Evolutionary conservation across 2,888 invertebrate genomes (phyloP).

Genomic region (Cephus pygmeus): DNA sequence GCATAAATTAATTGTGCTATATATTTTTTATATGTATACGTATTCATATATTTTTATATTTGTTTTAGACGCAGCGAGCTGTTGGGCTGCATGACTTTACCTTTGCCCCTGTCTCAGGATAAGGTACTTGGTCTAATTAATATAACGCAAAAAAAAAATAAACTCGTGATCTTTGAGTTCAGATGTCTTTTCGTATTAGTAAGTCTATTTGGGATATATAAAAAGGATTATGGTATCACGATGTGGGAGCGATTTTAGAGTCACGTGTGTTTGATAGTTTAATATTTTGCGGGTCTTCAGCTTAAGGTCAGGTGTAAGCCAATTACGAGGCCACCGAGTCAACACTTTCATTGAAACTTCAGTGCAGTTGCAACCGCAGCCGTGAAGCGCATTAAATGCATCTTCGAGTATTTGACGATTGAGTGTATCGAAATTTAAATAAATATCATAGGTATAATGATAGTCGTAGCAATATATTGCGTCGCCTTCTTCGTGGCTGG

Average conservation of each 20-base stretch:
- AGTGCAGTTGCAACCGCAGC: too few species aligned
- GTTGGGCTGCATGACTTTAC: slow-evolving; percentile 93
- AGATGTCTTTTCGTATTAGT: too few species aligned
- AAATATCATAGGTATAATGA: slow-evolving; percentile 41
- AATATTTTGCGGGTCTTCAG: slow-evolving; percentile 27
- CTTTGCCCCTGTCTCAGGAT: slow-evolving; percentile 82
- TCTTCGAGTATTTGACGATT: too few species aligned
- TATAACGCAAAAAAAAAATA: too few species aligned
- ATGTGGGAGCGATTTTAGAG: not conserved
- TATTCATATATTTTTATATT: slow-evolving; percentile 59
- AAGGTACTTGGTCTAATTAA: slow-evolving; percentile 67
- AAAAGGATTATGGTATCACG: too few species aligned
- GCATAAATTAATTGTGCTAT: too few species aligned
- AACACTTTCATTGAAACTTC: too few species aligned
- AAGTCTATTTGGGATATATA: too few species aligned
- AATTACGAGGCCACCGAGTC: slow-evolving; percentile 36
- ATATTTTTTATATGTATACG: slow-evolving; percentile 4
- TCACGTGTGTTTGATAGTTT: slow-evolving; percentile 10
- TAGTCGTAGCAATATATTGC: slow-evolving; percentile 62
- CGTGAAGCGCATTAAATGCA: too few species aligned
- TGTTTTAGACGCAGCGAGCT: slow-evolving; percentile 91
- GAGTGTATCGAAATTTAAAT: not conserved
- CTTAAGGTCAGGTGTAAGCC: slow-evolving; percentile 59
- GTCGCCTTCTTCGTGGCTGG: slow-evolving; percentile 59
- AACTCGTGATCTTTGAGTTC: too few species aligned